Conservation (phyloP, 2,888 invertebrate genomes). For the Rotaria magnacalcarata region DNA sequence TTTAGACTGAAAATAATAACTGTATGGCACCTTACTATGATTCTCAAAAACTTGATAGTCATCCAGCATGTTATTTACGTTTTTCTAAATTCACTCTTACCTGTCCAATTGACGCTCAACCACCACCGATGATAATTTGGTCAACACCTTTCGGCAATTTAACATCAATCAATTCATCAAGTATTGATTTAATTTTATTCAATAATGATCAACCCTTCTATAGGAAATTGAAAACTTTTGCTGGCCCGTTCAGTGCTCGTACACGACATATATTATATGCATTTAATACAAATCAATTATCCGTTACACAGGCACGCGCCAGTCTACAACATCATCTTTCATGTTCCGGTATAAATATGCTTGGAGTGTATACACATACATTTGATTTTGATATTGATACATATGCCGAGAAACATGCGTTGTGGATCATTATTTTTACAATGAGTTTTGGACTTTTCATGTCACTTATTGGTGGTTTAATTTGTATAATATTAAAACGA, state of each 20-base stretch:
- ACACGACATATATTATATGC: neutral
- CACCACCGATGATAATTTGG: slow-evolving; percentile 9
- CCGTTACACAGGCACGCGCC: neutral
- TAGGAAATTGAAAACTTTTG: neutral
- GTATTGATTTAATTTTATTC: neutral
- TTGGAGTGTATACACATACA: neutral
- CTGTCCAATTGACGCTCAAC: neutral
- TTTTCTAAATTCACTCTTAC: neutral
- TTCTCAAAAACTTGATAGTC: neutral
- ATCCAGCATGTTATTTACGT: neutral
- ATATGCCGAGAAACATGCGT: neutral
- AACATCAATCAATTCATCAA: neutral
- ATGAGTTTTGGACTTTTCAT: neutral
- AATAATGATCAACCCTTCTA: neutral
- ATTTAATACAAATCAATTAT: neutral
- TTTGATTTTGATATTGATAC: neutral
- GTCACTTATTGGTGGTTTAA: neutral
- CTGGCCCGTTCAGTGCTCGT: neutral
- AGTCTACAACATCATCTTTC: neutral
- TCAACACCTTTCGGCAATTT: slow-evolving; percentile 20
- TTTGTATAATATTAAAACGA: slow-evolving; percentile 1
- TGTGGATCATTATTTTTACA: neutral
- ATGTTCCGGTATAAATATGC: slow-evolving; percentile 25
- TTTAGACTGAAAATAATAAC: neutral
- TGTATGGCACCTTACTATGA: neutral